Evolutionary conservation across 64 coral and sea anemone species (phyloP).

Genomic region (Actinia tenebrosa): DNA sequence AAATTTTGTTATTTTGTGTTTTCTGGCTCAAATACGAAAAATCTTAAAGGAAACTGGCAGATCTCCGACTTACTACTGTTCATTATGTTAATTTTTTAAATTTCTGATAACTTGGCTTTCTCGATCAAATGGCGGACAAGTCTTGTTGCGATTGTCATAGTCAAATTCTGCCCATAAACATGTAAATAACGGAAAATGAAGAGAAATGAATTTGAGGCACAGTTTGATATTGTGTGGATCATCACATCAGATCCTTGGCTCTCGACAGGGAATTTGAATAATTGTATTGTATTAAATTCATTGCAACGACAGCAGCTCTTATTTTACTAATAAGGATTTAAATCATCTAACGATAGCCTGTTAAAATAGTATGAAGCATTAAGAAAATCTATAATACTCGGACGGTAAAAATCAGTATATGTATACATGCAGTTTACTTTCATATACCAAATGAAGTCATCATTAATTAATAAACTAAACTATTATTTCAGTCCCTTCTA

Average conservation of each 20-base stretch:
- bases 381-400: background rate
- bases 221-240: background rate
- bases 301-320: too few relatives aligned
- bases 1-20: too few relatives aligned
- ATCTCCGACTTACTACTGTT: too few relatives aligned
- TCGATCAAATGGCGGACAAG: background rate
- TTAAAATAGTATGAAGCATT: background rate
- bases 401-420: background rate
- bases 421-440: too few relatives aligned
- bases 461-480: background rate
- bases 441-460: background rate
- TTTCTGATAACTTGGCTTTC: background rate
- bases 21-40: too few relatives aligned
- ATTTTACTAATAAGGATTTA: background rate
- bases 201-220: background rate
- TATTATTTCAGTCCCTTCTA: background rate
- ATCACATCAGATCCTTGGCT: background rate
- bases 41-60: too few relatives aligned
- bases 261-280: background rate
- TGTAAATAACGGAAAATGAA: background rate
- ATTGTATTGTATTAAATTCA: background rate
- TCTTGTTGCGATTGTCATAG: background rate
- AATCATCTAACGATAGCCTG: background rate
- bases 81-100: background rate
- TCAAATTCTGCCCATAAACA: background rate